Base-by-base conservation (phyloP, 2,113 vertebrate genomes). In the Albula glossodonta region DNA sequence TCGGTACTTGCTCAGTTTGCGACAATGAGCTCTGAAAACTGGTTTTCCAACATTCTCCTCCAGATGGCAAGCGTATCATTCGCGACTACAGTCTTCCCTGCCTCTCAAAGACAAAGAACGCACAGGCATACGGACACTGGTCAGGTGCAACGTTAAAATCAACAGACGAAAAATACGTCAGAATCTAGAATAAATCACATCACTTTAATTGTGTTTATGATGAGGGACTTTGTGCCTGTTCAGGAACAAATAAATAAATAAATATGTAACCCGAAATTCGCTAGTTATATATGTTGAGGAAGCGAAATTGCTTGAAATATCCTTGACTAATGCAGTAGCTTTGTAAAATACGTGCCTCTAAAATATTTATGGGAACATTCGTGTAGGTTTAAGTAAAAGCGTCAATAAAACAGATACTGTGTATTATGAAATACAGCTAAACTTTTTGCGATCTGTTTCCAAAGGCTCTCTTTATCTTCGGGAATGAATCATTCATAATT, bases 41-140 rank as follows among this genome's bases (percentile, higher is more conserved):
- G 91, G 56, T 12, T 2, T 92, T 25, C 89, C 81, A 0, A 10
- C 6, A 0, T 25, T 51, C 79, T 63, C 92, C 95, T 91, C 91
- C 92, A 95, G 95, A 95, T 95, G 95, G 95, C 95, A 95, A 88
- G 90, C 94, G 82, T 92, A 78, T 89, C 95, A 95, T 95, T 94
- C 90, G 79, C 41, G 78, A 90, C 41, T 91, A 89, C 90, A 90
- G 53, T 91, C 56, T 83, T 86, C 81, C 41, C 85, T 49, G 77
- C 53, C 83, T 86, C 85, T 86, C 86, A 86, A 86, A 93, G 89
- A 95, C 92, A 94, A 94, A 94, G 93, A 92, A 91, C 88, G 86
- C 86, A 89, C 84, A 81, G 31, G 91, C 87, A 83, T 88, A 86
- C 80, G 8, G 22, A 86, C 82, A 50, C 15, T 51, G 7, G 19